Conservation (phyloP, 1,140 invertebrate genomes). For the Diachasmimorpha longicaudata region DNA sequence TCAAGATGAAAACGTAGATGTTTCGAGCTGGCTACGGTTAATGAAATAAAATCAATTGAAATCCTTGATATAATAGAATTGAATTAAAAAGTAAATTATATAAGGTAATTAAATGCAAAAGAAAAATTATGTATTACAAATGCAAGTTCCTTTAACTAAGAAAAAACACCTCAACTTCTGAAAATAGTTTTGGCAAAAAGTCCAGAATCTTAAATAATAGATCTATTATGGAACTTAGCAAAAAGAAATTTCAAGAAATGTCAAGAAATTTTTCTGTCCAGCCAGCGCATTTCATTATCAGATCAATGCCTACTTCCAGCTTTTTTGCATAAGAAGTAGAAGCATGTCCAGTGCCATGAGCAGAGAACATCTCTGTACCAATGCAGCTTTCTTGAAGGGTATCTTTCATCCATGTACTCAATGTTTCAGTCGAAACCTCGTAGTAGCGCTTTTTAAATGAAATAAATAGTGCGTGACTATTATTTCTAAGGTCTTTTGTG, state of each 20-base stretch:
- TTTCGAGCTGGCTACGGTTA: not conserved
- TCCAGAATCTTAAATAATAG: not conserved
- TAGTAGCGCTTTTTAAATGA: slow-evolving; percentile 7
- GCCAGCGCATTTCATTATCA: slow-evolving; percentile 30
- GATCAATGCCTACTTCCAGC: slow-evolving; percentile 12
- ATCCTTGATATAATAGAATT: too few species aligned
- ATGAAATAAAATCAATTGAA: not conserved
- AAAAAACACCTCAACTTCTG: not conserved
- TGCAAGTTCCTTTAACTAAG: too few species aligned
- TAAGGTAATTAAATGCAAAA: too few species aligned
- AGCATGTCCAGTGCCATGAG: slow-evolving; percentile 22
- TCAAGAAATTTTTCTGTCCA: slow-evolving; percentile 35
- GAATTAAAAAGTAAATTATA: too few species aligned
- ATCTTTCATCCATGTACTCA: slow-evolving; percentile 23
- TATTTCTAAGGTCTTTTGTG: not conserved
- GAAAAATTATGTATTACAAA: too few species aligned
- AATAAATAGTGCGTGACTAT: not conserved
- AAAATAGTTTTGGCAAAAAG: not conserved
- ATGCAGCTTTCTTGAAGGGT: slow-evolving; percentile 1
- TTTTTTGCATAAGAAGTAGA: not conserved
- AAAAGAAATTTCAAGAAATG: too few species aligned
- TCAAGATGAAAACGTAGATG: not conserved
- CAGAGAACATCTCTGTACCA: slow-evolving; percentile 10
- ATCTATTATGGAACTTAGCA: slow-evolving; percentile 28
- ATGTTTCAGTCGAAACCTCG: not conserved